These are phyloP conservation scores for Dipodomys stephensi DNA, from an alignment of 2,113 vertebrate species.

Conservation along the genomic window DNA sequence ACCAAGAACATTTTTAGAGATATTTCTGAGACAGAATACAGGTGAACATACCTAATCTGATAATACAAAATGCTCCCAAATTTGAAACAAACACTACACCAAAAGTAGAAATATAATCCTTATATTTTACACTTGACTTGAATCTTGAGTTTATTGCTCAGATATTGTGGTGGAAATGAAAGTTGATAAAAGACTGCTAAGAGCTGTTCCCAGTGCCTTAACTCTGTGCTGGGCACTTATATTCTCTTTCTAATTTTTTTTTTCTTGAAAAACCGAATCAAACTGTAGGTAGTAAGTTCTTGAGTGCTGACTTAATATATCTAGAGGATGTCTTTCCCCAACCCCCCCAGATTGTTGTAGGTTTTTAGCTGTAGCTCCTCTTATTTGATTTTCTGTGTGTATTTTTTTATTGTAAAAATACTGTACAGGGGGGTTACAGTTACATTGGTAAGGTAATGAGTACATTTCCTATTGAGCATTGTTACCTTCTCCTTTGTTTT, in stretches of 20 bases:
- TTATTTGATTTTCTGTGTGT: not conserved
- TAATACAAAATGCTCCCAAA: not conserved
- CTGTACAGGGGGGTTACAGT: no score
- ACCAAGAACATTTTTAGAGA: conserved; percentile 3
- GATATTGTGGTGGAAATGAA: conserved; percentile 1
- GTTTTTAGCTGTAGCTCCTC: not conserved
- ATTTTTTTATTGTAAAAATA: no score
- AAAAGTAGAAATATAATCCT: not conserved
- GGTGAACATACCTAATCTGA: not conserved
- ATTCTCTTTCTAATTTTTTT: not conserved
- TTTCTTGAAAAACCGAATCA: conserved; percentile 9
- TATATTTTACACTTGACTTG: conserved; percentile 1
- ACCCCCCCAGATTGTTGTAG: not conserved
- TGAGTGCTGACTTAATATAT: not conserved
- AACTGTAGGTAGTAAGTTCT: not conserved
- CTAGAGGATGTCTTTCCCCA: not conserved
- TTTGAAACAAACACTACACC: not conserved
- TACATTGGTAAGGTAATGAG: no score
- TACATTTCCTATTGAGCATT: no score
- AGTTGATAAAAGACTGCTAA: not conserved
- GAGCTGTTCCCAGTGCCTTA: not conserved
- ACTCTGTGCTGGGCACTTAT: not conserved
- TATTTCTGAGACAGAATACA: not conserved
- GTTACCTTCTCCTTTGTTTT: no score
- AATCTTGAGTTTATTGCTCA: conserved; percentile 8